Conservation (phyloP, 1,140 invertebrate species). For the Euura lappo region DNA sequence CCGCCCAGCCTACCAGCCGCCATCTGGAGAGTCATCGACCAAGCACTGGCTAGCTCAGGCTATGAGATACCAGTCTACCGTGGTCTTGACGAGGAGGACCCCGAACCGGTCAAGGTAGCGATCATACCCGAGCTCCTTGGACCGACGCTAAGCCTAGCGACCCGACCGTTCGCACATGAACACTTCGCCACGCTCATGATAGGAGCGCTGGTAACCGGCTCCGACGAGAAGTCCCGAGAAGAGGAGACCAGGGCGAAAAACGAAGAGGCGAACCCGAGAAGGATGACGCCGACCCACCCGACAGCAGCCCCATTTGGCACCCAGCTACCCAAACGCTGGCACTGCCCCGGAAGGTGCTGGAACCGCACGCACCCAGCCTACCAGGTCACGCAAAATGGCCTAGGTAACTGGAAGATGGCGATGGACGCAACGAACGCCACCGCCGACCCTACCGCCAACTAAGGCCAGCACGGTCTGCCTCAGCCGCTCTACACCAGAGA, state of each 20-base stretch:
- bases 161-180: background rate
- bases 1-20: conserved; percentile 26
- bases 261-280: background rate
- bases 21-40: background rate
- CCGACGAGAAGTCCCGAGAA: conserved; percentile 13
- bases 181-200: conserved; percentile 15
- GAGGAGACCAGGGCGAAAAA: background rate
- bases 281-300: background rate
- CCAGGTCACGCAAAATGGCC: no score
- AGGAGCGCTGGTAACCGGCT: conserved; percentile 18
- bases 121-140: conserved; percentile 17
- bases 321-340: no score
- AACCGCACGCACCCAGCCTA: no score
- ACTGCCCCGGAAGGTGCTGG: no score
- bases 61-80: conserved; percentile 5
- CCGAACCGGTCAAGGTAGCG: conserved; percentile 18
- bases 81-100: conserved; percentile 14
- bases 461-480: no score
- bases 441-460: no score
- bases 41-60: no score
- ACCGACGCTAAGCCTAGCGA: conserved; percentile 9
- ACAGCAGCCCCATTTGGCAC: background rate
- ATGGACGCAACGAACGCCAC: no score
- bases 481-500: no score
- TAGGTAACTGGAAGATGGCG: no score